Evolutionary conservation across 1,140 invertebrate genomes (phyloP), one percentile per base, ranked within the genome.

Genomic region (Chironomus tepperi): DNA sequence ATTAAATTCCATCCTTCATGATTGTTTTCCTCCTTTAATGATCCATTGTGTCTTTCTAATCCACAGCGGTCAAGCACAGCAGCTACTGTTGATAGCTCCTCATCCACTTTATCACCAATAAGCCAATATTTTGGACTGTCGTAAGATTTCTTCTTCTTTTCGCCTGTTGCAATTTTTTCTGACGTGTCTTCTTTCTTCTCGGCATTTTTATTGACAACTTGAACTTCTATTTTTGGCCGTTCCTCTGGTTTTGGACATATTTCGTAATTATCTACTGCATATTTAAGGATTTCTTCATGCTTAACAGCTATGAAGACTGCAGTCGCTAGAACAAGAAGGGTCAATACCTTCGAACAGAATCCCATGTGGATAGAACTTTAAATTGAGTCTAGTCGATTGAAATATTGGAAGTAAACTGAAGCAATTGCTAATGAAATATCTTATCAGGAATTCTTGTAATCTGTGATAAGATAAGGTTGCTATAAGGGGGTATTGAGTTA

Each of bases 1-100:
- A 57, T 57, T 57, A 57, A 57, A 57, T 57, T 57, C 47, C 47
- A 57, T n/a, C 47, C 47, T n/a, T 57, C 47, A 12, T 57, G 47
- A n/a, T 12, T 5, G 5, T 12, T 15, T 57, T 57, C 47, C n/a
- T 12, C 12, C 15, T 57, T 12, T 15, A 57, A 57, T n/a, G 12
- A n/a, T 15, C 47, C 47, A 57, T 57, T 57, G 47, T 57, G n/a
- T 12, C 47, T 12, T 57, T 57, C 47, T 15, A 57, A 57, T 12
- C 47, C 47, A n/a, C 12, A n/a, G 12, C 47, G 8, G 1, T 57
- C 47, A 12, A 57, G 47, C 10, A 57, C 47, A n/a, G 47, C n/a
- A n/a, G 5, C 15, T 8, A 57, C 47, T 12, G 47, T 57, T 12
- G 5, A 1, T 12, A 57, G 12, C 5, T 57, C 15, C 15, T 57